Evolutionary conservation across 1,140 invertebrate species (phyloP).

Genomic region (Lethocerus indicus): DNA sequence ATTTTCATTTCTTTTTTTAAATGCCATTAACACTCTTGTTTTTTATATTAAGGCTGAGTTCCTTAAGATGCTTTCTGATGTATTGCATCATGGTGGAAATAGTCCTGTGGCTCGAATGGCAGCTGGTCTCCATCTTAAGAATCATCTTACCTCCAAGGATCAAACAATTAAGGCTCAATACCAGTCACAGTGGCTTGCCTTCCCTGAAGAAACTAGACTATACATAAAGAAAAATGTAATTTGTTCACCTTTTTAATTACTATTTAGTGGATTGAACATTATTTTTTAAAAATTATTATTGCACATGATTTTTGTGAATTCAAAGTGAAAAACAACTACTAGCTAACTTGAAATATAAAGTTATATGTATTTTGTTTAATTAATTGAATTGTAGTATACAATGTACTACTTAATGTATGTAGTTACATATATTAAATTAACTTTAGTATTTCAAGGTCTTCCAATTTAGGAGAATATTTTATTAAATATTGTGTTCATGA

Average conservation of each 20-base stretch:
- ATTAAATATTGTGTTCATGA: too few species aligned
- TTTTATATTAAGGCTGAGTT: constrained; percentile 58
- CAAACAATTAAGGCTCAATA: constrained; percentile 57
- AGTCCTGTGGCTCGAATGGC: constrained; percentile 91
- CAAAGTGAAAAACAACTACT: too few species aligned
- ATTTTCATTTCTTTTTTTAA: background rate
- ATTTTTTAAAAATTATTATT: too few species aligned
- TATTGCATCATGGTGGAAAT: constrained; percentile 75
- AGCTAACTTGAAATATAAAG: too few species aligned
- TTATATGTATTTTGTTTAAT: too few species aligned
- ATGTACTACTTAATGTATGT: too few species aligned
- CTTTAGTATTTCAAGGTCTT: too few species aligned
- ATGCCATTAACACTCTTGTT: constrained; percentile 10
- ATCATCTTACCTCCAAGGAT: constrained; percentile 95
- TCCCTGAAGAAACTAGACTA: constrained; percentile 68
- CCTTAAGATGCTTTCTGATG: constrained; percentile 82
- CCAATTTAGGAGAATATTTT: too few species aligned
- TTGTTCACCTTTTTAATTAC: constrained; percentile 6
- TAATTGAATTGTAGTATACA: too few species aligned
- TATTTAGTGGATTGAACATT: constrained; percentile 7
- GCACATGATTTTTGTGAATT: too few species aligned
- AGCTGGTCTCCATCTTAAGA: constrained; percentile 96
- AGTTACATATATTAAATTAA: too few species aligned
- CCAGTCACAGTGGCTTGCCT: constrained; percentile 79
- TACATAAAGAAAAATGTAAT: constrained; percentile 94